phyloP scores from a whole-genome alignment of 2,888 invertebrate species.

The Hecatera dysodea region DNA sequence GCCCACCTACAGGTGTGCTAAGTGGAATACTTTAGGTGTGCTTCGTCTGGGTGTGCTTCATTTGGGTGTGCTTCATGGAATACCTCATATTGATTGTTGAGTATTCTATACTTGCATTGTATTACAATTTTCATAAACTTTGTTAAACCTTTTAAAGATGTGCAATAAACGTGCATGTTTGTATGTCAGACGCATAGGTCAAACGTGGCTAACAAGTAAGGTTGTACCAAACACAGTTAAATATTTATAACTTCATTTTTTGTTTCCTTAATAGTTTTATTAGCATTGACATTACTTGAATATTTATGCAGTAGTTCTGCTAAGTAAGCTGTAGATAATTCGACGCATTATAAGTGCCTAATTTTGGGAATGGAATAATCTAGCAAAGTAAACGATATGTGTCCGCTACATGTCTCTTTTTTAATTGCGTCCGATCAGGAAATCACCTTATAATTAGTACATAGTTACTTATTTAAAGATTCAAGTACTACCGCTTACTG shows the following conservation, averaged over 20 bases:
- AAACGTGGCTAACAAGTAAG: constrained; percentile 12
- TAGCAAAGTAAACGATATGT: background rate
- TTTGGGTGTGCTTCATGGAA: too few relatives aligned
- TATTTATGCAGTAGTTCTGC: background rate
- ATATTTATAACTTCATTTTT: constrained; percentile 37
- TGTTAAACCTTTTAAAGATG: background rate
- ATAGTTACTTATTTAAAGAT: too few relatives aligned
- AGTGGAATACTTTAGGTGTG: too few relatives aligned
- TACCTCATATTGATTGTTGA: too few relatives aligned
- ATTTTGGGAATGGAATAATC: background rate
- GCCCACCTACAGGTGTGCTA: too few relatives aligned
- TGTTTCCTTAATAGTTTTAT: constrained; percentile 13
- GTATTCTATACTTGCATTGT: background rate
- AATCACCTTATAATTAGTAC: too few relatives aligned
- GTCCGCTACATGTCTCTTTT: background rate
- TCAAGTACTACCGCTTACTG: too few relatives aligned
- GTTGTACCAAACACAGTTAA: constrained; percentile 18
- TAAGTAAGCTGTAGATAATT: background rate
- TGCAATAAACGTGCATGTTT: constrained; percentile 2
- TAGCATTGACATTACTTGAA: background rate
- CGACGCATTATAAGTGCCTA: background rate
- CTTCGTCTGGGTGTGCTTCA: too few relatives aligned
- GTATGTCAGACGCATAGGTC: background rate
- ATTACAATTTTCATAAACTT: background rate
- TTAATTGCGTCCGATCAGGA: background rate